These are phyloP conservation scores for Drosophila barbarae DNA, from an alignment of 2,888 invertebrate species.

Conservation along the genomic window DNA sequence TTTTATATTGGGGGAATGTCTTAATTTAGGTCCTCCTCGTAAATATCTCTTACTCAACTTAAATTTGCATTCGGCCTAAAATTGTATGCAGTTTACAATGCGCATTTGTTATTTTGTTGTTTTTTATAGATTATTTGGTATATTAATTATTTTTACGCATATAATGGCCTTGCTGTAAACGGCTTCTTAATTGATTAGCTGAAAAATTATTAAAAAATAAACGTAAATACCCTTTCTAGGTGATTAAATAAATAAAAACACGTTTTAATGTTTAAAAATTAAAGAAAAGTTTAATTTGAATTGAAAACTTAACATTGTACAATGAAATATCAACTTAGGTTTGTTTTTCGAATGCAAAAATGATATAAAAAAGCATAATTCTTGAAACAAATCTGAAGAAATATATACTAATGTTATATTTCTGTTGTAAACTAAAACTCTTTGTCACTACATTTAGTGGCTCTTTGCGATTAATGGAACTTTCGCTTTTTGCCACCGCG, in stretches of 20 bases:
- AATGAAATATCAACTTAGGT: slow-evolving; percentile 25
- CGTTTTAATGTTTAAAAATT: slow-evolving; percentile 2
- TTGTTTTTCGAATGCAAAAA: slow-evolving; percentile 13
- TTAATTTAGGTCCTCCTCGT: slow-evolving; percentile 12
- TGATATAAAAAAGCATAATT: slow-evolving; percentile 12
- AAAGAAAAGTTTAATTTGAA: slow-evolving; percentile 43
- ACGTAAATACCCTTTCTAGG: background rate
- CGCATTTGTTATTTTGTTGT: slow-evolving; percentile 37
- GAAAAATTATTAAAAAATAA: slow-evolving; percentile 6
- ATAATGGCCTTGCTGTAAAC: slow-evolving; percentile 23
- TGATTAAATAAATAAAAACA: slow-evolving; percentile 19
- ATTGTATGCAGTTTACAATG: slow-evolving; percentile 65
- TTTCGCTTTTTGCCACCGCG: slow-evolving; percentile 81
- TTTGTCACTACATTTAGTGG: background rate
- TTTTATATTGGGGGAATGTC: slow-evolving; percentile 41
- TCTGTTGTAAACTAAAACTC: slow-evolving; percentile 8
- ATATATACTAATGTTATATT: background rate
- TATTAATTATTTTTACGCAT: slow-evolving; percentile 20
- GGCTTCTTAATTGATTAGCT: slow-evolving; percentile 31
- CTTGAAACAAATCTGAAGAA: slow-evolving; percentile 7
- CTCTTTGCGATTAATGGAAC: slow-evolving; percentile 72
- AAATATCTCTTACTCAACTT: slow-evolving; percentile 42
- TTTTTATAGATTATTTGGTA: slow-evolving; percentile 13
- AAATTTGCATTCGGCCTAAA: slow-evolving; percentile 55
- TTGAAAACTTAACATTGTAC: slow-evolving; percentile 41